Percentiles rank a stretch among this genome's conserved stretches.
These are phyloP conservation scores for Cranoglanis bouderius DNA, from an alignment of 2,113 vertebrate genomes.

Conservation along the genomic window DNA sequence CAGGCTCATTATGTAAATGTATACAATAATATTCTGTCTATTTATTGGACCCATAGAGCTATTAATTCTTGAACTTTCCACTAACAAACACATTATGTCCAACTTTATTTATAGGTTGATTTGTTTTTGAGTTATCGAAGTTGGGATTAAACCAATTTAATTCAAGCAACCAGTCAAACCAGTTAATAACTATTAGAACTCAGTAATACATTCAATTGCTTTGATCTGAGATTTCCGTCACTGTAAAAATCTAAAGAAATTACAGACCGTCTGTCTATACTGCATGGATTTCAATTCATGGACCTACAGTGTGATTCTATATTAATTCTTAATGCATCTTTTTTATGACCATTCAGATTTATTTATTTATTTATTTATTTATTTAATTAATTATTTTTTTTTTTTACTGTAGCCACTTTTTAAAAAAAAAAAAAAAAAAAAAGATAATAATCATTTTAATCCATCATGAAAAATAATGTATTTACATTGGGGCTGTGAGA, in stretches of 20 bases:
- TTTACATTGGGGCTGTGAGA: too few species aligned
- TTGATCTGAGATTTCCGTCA: not conserved
- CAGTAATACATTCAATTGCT: not conserved
- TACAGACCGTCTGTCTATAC: not conserved
- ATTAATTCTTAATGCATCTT: not conserved
- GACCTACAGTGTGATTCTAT: not conserved
- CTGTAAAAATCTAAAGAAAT: too few species aligned
- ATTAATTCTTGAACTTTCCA: not conserved
- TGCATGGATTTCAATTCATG: not conserved
- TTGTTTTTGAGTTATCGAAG: not conserved
- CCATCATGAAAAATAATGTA: too few species aligned
- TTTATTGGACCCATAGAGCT: not conserved
- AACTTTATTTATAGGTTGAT: not conserved
- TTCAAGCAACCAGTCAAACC: not conserved
- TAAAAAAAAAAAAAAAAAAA: too few species aligned
- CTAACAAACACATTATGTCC: not conserved
- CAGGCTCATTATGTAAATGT: not conserved
- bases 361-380: too few species aligned
- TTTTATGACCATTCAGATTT: not conserved
- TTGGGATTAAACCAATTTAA: not conserved
- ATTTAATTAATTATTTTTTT: too few species aligned
- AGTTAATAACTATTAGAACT: not conserved
- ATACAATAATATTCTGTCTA: not conserved
- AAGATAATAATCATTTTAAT: too few species aligned
- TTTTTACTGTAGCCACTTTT: not conserved